These are phyloP conservation scores for Vannuccia rotundouncinata DNA, from an alignment of 2,888 invertebrate genomes.

Conservation along the genomic window DNA sequence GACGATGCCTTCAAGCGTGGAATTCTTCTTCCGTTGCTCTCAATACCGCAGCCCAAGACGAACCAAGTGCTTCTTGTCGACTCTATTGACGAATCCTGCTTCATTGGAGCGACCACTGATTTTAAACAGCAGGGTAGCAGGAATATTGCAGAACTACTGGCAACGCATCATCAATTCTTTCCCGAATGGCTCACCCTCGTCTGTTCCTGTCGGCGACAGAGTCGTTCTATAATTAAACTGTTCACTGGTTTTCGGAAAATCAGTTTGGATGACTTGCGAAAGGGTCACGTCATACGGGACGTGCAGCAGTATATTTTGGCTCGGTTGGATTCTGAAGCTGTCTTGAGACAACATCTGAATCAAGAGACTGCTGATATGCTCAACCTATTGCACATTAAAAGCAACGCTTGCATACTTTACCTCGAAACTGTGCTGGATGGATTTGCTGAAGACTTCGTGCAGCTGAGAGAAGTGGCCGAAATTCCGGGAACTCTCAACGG, in stretches of 20 bases:
- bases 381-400: constrained; percentile 88
- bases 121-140: constrained; percentile 38
- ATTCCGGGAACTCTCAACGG: constrained; percentile 92
- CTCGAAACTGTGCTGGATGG: constrained; percentile 74
- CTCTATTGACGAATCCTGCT: constrained; percentile 72
- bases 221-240: constrained; percentile 68
- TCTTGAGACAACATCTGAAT: constrained; percentile 77
- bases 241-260: constrained; percentile 74
- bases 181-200: constrained; percentile 86
- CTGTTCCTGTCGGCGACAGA: constrained; percentile 73
- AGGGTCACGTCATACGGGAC: constrained; percentile 75
- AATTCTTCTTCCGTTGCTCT: constrained; percentile 74
- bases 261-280: constrained; percentile 76
- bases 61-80: constrained; percentile 79
- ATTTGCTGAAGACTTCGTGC: constrained; percentile 84
- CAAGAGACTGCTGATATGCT: constrained; percentile 85
- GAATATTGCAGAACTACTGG: constrained; percentile 65
- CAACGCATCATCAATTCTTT: constrained; percentile 79
- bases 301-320: constrained; percentile 84
- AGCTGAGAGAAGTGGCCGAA: constrained; percentile 75
- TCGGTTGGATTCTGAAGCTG: constrained; percentile 78
- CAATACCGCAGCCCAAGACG: constrained; percentile 73
- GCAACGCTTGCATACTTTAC: constrained; percentile 67
- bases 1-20: constrained; percentile 85
- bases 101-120: not conserved